Base-by-base conservation (phyloP, 2,797 vertebrate genomes). In the Paramormyrops hopkinsi region DNA sequence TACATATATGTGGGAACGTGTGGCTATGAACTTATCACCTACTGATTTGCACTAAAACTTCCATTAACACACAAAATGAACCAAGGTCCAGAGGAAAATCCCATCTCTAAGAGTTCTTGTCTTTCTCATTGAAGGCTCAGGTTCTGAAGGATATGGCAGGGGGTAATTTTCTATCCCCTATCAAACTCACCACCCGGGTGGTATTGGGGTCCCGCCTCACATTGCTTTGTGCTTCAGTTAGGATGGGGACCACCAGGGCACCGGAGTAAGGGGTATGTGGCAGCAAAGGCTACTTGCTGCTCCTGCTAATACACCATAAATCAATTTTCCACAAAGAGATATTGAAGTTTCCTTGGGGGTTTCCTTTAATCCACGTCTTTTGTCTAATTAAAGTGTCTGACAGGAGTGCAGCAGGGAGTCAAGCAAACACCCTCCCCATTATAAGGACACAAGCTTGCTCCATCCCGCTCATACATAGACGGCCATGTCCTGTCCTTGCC, bases 301-400 rank as follows among this genome's bases (percentile, higher is more conserved):
- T 91, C 79, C 90, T 88, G 51, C 91, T 91, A 91, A 92, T 90
- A 86, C 86, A 89, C 90, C 90, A 92, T 90, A 91, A 91, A 91
- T 92, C 91, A 91, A 89, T 89, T 90, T 91, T 90, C 88, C 91
- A 91, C 51, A 19, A 87, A 89, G 90, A 86, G 37, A 88, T 88
- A 89, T 82, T 89, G 89, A 90, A 76, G 88, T 90, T 88, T 90
- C 90, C 90, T 88, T 89, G 89, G 91, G 90, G 91, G 83, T 90
- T 92, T 90, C 88, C 91, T 92, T 93, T 92, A 92, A 93, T 93
- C 92, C 91, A 89, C 89, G n/a, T 89, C 86, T 90, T 89, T 89
- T 92, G 91, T 92, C 92, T 92, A 92, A 93, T 93, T 92, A 92
- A 93, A 91, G 88, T 92, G 90, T 92, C 92, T 92, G 90, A 91